Conservation (phyloP, 1,140 invertebrate species). For the Drosophila sp. region DNA sequence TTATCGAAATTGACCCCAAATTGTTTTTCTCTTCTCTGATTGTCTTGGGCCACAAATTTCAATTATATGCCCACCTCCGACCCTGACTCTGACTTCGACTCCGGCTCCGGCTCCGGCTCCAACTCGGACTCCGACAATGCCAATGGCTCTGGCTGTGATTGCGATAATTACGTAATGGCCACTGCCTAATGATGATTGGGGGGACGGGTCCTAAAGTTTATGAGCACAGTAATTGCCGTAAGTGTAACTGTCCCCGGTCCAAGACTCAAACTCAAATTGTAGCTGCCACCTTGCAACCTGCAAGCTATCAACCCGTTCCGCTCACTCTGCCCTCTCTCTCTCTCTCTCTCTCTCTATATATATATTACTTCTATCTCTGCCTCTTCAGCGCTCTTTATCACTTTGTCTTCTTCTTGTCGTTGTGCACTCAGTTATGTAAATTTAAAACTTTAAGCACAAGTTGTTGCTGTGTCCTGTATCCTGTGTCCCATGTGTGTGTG, state of each 20-base stretch:
- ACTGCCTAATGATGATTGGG: constrained; percentile 76
- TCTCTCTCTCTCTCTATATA: too few relatives aligned
- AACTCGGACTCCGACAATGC: background rate
- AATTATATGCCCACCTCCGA: constrained; percentile 67
- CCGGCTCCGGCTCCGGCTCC: background rate
- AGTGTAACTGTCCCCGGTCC: constrained; percentile 31
- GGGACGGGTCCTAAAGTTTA: constrained; percentile 54
- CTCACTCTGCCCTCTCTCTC: too few relatives aligned
- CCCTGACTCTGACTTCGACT: background rate
- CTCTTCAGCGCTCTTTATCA: background rate
- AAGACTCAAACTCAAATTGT: background rate
- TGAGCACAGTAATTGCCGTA: constrained; percentile 70
- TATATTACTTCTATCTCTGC: background rate
- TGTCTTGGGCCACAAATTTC: constrained; percentile 72
- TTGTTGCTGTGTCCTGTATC: constrained; percentile 48
- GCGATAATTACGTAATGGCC: constrained; percentile 81
- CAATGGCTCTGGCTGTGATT: constrained; percentile 49
- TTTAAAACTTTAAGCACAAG: constrained; percentile 81
- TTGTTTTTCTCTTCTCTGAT: constrained; percentile 49
- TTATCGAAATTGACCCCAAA: constrained; percentile 82
- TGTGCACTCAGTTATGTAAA: constrained; percentile 66
- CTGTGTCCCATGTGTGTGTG: constrained; percentile 36
- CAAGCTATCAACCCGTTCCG: background rate
- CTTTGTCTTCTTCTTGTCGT: constrained; percentile 10
- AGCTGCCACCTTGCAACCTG: constrained; percentile 1